A percentile compares a stretch with the other conserved stretches of the same genome.
phyloP scores from a whole-genome alignment of 2,797 vertebrate species.

The Rhynchonycteris naso region DNA sequence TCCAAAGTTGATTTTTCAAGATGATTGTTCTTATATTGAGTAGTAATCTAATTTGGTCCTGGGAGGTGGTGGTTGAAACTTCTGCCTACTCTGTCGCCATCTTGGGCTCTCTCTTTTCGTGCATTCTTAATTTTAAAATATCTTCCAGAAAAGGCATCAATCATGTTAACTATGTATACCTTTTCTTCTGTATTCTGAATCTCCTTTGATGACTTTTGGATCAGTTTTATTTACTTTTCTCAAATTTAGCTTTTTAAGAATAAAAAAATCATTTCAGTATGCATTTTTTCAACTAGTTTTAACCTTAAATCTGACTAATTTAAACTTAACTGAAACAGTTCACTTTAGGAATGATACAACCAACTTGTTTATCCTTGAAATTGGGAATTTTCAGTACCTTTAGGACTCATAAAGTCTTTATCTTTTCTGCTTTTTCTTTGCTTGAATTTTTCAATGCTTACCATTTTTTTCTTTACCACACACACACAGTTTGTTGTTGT shows the following conservation, averaged over 20 bases:
- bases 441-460: not conserved
- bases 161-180: not conserved
- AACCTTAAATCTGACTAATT: constrained; percentile 33
- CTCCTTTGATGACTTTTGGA: not conserved
- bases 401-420: not conserved
- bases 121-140: constrained; percentile 37
- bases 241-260: constrained; percentile 45
- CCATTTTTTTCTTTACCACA: not conserved
- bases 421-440: constrained; percentile 22
- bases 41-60: too few species aligned
- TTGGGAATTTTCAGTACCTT: not conserved
- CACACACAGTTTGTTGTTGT: not conserved
- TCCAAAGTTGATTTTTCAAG: too few species aligned
- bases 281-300: not conserved
- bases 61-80: too few species aligned
- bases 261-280: not conserved
- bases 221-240: constrained; percentile 12
- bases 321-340: constrained; percentile 55
- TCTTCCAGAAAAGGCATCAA: not conserved
- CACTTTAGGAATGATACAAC: not conserved
- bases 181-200: not conserved
- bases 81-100: too few species aligned
- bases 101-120: not conserved
- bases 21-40: too few species aligned
- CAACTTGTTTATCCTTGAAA: constrained; percentile 15